A percentile compares a stretch with the other conserved stretches of the same genome.
Evolutionary conservation across 1,140 invertebrate species (phyloP).

Genomic region (Apocrypta bakeri): DNA sequence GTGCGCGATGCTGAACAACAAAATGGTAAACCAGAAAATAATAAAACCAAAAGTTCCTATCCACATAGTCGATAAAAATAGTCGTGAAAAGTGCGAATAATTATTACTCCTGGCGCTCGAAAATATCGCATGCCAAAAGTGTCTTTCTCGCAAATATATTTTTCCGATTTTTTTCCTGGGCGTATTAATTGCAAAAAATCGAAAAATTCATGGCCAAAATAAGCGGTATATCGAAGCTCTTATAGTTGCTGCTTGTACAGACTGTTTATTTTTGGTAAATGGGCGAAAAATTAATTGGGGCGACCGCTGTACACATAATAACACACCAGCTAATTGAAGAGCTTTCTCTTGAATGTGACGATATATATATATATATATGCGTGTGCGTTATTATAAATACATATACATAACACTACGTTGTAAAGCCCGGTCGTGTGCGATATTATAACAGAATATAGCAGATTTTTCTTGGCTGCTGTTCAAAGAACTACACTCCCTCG

Average conservation of each 20-base stretch:
- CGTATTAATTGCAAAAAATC: too few relatives aligned
- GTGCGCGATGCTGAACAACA: too few relatives aligned
- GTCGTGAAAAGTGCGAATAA: conserved; percentile 2
- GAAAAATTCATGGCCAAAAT: too few relatives aligned
- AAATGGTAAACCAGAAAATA: too few relatives aligned
- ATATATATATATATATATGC: too few relatives aligned
- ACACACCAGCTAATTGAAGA: conserved; percentile 33
- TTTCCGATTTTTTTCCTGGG: too few relatives aligned
- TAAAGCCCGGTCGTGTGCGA: background rate
- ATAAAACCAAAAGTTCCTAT: too few relatives aligned
- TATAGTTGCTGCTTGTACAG: background rate
- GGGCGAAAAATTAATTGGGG: conserved; percentile 49
- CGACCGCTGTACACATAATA: conserved; percentile 20
- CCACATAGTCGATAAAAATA: conserved; percentile 36
- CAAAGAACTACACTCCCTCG: background rate
- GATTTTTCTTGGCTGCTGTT: conserved; percentile 41
- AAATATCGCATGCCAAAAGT: conserved; percentile 24
- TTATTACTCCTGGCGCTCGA: background rate
- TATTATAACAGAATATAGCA: conserved; percentile 37
- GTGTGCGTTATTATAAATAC: background rate
- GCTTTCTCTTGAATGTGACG: background rate
- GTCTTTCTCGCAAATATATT: background rate
- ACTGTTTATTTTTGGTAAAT: conserved; percentile 28
- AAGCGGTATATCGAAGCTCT: too few relatives aligned
- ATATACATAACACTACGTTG: background rate